Percentiles rank a stretch among this genome's conserved stretches.
These are phyloP conservation scores for Pitta sordida DNA, from an alignment of 2,113 vertebrate species.

Conservation along the genomic window DNA sequence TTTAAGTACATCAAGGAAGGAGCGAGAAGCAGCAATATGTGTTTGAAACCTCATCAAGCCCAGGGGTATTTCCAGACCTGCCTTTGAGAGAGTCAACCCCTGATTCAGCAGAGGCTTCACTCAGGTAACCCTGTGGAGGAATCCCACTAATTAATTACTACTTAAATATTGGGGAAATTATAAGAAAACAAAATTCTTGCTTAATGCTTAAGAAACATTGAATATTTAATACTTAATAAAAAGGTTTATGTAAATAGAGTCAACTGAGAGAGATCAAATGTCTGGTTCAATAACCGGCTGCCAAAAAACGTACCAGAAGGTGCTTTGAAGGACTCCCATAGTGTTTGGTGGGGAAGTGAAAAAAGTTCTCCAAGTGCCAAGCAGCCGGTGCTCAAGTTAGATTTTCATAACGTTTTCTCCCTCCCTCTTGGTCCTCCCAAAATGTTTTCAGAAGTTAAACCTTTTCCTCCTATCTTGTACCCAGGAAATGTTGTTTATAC, in stretches of 20 bases:
- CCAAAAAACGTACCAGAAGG: background rate
- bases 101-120: background rate
- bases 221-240: background rate
- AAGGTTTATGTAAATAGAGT: background rate
- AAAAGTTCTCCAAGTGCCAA: conserved; percentile 5
- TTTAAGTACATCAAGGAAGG: background rate
- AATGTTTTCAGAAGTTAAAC: conserved; percentile 60
- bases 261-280: background rate
- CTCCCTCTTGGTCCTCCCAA: conserved; percentile 54
- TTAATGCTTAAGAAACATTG: background rate
- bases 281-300: background rate
- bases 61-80: background rate
- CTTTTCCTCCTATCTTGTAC: conserved; percentile 51
- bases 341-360: background rate
- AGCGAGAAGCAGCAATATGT: background rate
- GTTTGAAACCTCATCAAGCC: background rate
- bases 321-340: conserved; percentile 3
- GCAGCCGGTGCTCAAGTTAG: background rate
- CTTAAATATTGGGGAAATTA: background rate
- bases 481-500: conserved; percentile 71
- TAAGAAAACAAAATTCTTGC: background rate
- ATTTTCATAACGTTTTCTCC: conserved; percentile 30
- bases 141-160: background rate
- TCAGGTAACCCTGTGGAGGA: background rate
- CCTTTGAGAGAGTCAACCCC: background rate